phyloP scores from a whole-genome alignment of 2,797 vertebrate genomes.

The Telmatherina bonti region DNA sequence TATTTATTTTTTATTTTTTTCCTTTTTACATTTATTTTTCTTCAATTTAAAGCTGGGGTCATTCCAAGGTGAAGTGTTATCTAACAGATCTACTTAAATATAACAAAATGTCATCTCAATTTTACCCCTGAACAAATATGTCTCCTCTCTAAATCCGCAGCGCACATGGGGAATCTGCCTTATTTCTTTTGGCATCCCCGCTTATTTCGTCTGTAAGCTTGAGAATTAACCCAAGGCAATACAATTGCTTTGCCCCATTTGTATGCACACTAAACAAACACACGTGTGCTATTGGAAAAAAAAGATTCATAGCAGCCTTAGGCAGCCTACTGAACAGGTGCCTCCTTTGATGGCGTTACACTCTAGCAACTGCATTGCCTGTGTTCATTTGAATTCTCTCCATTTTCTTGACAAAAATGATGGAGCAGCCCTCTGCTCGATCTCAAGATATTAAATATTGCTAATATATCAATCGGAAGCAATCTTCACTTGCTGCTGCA shows the following conservation, averaged over 20 bases:
- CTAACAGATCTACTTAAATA: neutral
- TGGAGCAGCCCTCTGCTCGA: constrained; percentile 22
- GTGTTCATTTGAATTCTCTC: constrained; percentile 44
- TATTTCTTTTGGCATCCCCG: constrained; percentile 25
- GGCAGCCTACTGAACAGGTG: constrained; percentile 60
- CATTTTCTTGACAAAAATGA: constrained; percentile 27
- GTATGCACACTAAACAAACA: constrained; percentile 63
- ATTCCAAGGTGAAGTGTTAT: neutral
- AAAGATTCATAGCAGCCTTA: constrained; percentile 56
- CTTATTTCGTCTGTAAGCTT: constrained; percentile 37
- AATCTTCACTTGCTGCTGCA: constrained; percentile 10
- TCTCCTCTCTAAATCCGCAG: neutral
- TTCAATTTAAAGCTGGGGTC: neutral
- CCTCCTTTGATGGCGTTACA: constrained; percentile 55
- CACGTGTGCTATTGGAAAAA: constrained; percentile 45
- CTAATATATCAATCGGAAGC: constrained; percentile 44
- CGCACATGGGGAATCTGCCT: constrained; percentile 5
- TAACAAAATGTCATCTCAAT: neutral
- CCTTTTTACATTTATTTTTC: neutral
- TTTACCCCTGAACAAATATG: neutral
- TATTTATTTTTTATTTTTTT: neutral
- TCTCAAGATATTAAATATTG: constrained; percentile 23
- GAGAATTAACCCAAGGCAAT: constrained; percentile 53
- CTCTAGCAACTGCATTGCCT: constrained; percentile 24
- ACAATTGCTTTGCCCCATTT: constrained; percentile 57